A percentile compares a stretch with the other conserved stretches of the same genome.
Evolutionary conservation across 2,797 vertebrate species (phyloP).

Genomic region (Ciconia nigra): DNA sequence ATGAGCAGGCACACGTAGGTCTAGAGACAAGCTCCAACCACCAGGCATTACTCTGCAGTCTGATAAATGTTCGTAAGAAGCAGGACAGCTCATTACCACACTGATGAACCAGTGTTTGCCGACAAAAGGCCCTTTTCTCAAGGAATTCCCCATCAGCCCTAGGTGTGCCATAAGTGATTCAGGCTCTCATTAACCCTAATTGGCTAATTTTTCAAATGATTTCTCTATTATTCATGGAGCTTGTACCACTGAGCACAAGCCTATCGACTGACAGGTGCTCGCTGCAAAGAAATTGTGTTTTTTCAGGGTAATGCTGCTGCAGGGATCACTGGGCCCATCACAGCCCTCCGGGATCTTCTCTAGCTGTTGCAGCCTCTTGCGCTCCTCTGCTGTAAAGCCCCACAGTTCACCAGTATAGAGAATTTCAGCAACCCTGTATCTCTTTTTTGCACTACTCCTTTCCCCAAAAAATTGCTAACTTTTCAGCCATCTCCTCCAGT

Average conservation of each 20-base stretch:
- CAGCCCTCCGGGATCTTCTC: background rate
- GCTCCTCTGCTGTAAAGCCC: background rate
- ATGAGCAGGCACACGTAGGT: background rate
- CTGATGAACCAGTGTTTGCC: slow-evolving; percentile 12
- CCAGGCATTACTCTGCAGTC: background rate
- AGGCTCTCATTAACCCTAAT: slow-evolving; percentile 15
- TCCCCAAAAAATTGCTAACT: fast-evolving
- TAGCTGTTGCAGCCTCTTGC: background rate
- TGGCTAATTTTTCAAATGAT: slow-evolving; percentile 22
- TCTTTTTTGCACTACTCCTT: background rate
- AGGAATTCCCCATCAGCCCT: background rate
- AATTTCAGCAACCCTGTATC: background rate
- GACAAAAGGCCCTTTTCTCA: slow-evolving; percentile 8
- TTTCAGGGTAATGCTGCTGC: background rate
- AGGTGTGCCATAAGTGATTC: background rate
- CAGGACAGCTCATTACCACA: background rate
- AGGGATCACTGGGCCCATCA: background rate
- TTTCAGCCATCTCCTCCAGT: background rate
- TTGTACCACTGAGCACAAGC: background rate
- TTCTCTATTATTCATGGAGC: background rate
- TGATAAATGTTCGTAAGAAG: background rate
- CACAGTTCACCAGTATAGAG: fast-evolving
- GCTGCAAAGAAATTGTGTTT: background rate
- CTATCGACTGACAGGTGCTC: background rate
- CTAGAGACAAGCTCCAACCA: background rate